phyloP scores from a whole-genome alignment of 30 jellyfish, hydroid and myxozoan genomes.

The Aurelia sp. region DNA sequence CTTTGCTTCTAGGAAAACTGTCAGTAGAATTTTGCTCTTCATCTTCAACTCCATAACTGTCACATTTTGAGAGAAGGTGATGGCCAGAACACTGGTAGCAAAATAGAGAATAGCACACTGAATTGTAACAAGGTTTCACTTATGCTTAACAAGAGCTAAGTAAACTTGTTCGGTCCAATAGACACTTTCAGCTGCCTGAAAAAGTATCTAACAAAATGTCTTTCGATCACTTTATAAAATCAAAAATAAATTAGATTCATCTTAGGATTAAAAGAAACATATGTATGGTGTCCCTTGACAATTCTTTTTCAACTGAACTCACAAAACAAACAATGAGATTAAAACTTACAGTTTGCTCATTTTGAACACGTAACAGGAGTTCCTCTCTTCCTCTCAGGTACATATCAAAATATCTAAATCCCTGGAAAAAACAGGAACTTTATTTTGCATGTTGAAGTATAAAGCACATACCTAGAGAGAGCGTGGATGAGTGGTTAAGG shows the following conservation, averaged over 20 bases:
- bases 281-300: no score
- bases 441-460: no score
- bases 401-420: slow-evolving; percentile 84
- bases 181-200: no score
- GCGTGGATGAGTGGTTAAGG: no score
- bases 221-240: no score
- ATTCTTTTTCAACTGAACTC: background rate
- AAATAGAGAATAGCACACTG: background rate
- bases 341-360: slow-evolving; percentile 81
- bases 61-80: slow-evolving; percentile 45
- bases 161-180: no score
- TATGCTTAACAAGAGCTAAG: no score
- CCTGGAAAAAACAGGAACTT: slow-evolving; percentile 42
- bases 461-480: no score
- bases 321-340: background rate
- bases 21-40: slow-evolving; percentile 50
- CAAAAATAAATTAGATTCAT: no score
- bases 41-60: slow-evolving; percentile 57
- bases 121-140: no score
- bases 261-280: no score
- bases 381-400: slow-evolving; percentile 94
- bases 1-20: slow-evolving; percentile 35
- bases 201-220: no score
- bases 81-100: slow-evolving; percentile 40
- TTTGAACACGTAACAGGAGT: slow-evolving; percentile 76